Evolutionary conservation across 2,888 invertebrate genomes (phyloP).

Genomic region (Meiosimyza decipiens): DNA sequence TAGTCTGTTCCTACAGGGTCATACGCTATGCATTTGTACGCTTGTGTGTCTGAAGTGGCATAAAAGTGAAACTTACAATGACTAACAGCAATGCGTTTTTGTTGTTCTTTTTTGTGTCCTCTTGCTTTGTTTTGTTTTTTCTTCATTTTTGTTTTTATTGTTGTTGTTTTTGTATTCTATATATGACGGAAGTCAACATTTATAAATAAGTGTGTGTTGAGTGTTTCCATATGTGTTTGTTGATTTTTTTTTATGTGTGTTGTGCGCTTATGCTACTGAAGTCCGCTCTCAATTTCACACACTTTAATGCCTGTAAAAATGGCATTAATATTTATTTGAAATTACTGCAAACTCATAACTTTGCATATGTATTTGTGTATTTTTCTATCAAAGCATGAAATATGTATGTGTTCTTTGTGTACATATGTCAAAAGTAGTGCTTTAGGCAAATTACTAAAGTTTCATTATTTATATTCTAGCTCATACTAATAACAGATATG

Average conservation of each 20-base stretch:
- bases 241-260: no score
- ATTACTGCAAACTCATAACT: background rate
- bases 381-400: background rate
- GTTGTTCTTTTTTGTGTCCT: background rate
- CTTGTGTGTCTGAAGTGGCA: no score
- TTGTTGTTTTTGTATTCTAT: background rate
- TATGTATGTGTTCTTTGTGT: no score
- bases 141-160: background rate
- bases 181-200: background rate
- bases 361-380: background rate
- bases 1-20: no score
- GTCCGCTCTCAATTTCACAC: background rate
- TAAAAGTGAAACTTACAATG: no score
- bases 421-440: no score
- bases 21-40: no score
- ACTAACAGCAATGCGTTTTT: background rate
- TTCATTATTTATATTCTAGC: no score
- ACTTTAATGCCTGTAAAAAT: background rate
- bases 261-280: no score
- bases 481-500: no score
- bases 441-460: no score
- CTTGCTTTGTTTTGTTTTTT: background rate
- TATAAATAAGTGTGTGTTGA: background rate
- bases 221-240: background rate
- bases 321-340: conserved; percentile 28